phyloP scores from a whole-genome alignment of 1,140 invertebrate species.

The Drosophila varians region DNA sequence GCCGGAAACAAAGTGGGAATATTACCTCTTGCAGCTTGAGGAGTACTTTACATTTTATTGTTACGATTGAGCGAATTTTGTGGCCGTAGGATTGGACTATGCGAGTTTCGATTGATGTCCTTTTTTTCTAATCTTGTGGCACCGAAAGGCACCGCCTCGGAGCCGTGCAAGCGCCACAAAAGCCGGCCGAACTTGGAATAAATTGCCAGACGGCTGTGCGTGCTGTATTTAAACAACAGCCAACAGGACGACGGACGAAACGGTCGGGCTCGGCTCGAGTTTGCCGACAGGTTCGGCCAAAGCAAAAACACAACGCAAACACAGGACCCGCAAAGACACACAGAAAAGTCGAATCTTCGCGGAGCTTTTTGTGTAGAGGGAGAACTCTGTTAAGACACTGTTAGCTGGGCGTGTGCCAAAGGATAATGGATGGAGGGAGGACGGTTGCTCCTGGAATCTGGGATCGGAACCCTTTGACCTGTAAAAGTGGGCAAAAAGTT shows the following conservation, averaged over 20 bases:
- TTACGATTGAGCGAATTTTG: neutral
- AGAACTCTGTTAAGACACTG: constrained; percentile 27
- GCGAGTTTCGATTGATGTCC: constrained; percentile 27
- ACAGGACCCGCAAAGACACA: constrained; percentile 37
- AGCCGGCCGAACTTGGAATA: constrained; percentile 79
- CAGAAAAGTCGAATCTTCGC: constrained; percentile 36
- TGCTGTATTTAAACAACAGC: constrained; percentile 69
- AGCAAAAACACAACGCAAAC: constrained; percentile 57
- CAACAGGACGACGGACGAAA: constrained; percentile 7
- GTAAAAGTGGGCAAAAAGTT: constrained; percentile 47
- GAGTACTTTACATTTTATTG: constrained; percentile 30
- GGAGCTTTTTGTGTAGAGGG: constrained; percentile 47
- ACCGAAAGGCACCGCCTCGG: constrained; percentile 18
- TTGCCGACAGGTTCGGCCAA: constrained; percentile 41
- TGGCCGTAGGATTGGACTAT: constrained; percentile 20
- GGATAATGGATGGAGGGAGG: constrained; percentile 14
- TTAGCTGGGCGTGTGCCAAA: constrained; percentile 19
- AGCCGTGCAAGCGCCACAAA: constrained; percentile 63
- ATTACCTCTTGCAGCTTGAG: neutral
- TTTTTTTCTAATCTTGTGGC: neutral
- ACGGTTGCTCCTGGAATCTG: neutral
- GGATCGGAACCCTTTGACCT: constrained; percentile 33
- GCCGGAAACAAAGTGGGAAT: neutral
- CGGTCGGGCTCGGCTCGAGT: constrained; percentile 28
- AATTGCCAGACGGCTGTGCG: constrained; percentile 73